Evolutionary conservation across 2,113 vertebrate species (phyloP), one percentile per base, ranked within the genome.

Genomic region (Urocynchramus pylzowi): DNA sequence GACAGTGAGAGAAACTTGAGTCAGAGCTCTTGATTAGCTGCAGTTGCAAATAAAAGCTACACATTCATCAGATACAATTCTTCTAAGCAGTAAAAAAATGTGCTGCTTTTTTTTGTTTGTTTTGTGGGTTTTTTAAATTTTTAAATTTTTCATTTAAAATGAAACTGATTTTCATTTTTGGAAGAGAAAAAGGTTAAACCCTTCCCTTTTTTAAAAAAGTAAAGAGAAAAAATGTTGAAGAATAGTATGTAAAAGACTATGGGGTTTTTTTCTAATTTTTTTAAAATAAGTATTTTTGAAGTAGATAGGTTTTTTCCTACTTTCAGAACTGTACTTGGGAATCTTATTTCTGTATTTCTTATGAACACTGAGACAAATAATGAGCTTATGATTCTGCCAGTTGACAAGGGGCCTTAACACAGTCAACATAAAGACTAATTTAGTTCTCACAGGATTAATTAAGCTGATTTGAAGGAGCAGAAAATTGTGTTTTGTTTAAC

Each of bases 401-500:
- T 84, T 84, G 87, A 89, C 19, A 69, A 74, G 31, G 2, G 21
- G 6, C 15, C 65, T 91, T 89, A 70, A 70, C 24, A 67, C 8
- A 82, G 37, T 33, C 47, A 93, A 90, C 16, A 71, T 63, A 70
- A 91, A 77, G 45, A 90, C 18, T 75, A 90, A 82, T 90, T 79
- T 85, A 42, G 23, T 59, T 79, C 61, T 79, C 27, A 44, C 9
- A 63, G 45, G n/a, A 78, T 70, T 87, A 85, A 90, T 85, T 91
- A 88, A 45, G 53, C 5, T 45, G 35, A 92, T 78, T 65, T 67
- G 52, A 85, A 92, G 78, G 23, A 90, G 33, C 3, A 54, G 33
- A n/a, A 89, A 90, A 87, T 67, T 90, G 71, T 67, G 26, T 67
- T 85, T 90, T 90, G 27, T 85, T 84, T 85, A 90, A 93, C 44